Conservation (phyloP, 2,797 vertebrate genomes). For the Hemitrygon akajei region DNA sequence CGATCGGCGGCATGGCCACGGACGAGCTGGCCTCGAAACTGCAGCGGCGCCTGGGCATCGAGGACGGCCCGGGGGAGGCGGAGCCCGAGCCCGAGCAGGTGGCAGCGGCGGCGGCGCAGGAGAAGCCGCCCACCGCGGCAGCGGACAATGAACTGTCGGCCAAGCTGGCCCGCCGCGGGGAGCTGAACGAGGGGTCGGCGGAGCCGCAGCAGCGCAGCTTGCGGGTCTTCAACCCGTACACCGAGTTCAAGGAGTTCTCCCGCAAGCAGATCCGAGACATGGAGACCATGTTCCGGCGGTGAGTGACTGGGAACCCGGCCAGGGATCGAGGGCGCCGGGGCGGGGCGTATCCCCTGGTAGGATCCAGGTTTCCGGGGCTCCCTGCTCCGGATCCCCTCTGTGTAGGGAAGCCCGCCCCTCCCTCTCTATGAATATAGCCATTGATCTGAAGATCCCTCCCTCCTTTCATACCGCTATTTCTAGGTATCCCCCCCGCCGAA, state of each 20-base stretch:
- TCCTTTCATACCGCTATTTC: neutral
- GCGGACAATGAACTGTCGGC: slow-evolving; percentile 70
- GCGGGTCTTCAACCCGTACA: slow-evolving; percentile 80
- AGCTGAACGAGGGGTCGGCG: slow-evolving; percentile 64
- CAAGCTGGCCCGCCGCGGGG: slow-evolving; percentile 67
- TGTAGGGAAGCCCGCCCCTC: neutral
- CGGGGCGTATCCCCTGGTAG: neutral
- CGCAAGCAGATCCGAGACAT: slow-evolving; percentile 88
- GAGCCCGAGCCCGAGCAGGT: slow-evolving; percentile 43
- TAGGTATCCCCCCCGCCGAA: too few relatives aligned
- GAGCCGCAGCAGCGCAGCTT: slow-evolving; percentile 64
- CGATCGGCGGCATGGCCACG: slow-evolving; percentile 63
- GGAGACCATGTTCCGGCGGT: slow-evolving; percentile 87
- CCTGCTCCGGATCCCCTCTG: neutral
- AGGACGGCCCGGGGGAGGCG: slow-evolving; percentile 55
- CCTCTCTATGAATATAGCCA: too few relatives aligned
- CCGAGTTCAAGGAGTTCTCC: slow-evolving; percentile 93
- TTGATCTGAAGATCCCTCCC: neutral
- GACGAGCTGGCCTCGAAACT: slow-evolving; percentile 79
- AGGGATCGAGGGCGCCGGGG: neutral
- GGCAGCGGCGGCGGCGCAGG: slow-evolving; percentile 43
- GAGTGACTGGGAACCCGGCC: slow-evolving; percentile 52
- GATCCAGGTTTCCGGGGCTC: neutral
- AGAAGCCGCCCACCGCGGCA: slow-evolving; percentile 41
- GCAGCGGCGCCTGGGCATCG: slow-evolving; percentile 70